Evolutionary conservation across 1,140 invertebrate species (phyloP).

Genomic region (Drosophila nigromelanica): DNA sequence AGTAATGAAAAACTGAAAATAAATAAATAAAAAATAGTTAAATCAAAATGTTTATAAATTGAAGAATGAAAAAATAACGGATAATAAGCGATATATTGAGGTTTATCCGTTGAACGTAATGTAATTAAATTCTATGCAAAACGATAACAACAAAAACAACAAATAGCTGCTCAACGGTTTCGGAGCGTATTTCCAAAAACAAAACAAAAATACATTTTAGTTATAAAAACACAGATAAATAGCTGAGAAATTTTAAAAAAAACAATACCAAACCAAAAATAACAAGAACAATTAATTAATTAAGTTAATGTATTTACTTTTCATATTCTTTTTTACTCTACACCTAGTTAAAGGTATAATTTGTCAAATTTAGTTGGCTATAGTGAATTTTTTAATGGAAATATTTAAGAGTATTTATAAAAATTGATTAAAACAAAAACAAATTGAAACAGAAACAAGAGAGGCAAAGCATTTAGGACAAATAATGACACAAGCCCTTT

Average conservation of each 20-base stretch:
- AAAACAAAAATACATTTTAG: slow-evolving; percentile 59
- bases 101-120: slow-evolving; percentile 39
- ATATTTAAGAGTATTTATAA: slow-evolving; percentile 51
- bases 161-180: slow-evolving; percentile 83
- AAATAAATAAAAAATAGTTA: slow-evolving; percentile 49
- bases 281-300: slow-evolving; percentile 43
- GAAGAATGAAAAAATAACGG: slow-evolving; percentile 11
- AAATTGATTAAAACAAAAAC: slow-evolving; percentile 32
- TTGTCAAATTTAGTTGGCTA: slow-evolving; percentile 69
- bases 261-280: no score
- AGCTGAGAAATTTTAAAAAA: slow-evolving; percentile 71
- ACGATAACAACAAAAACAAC: slow-evolving; percentile 46
- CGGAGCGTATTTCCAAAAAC: slow-evolving; percentile 83
- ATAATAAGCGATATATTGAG: slow-evolving; percentile 19
- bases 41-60: slow-evolving; percentile 72
- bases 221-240: slow-evolving; percentile 64
- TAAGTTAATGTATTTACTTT: slow-evolving; percentile 72
- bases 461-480: slow-evolving; percentile 76
- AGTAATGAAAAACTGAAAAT: slow-evolving; percentile 2
- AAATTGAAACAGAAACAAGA: slow-evolving; percentile 24
- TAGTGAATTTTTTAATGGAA: slow-evolving; percentile 68
- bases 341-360: slow-evolving; percentile 46
- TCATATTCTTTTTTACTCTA: slow-evolving; percentile 78
- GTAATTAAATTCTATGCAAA: slow-evolving; percentile 50
- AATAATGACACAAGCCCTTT: slow-evolving; percentile 45